phyloP scores from a whole-genome alignment of 2,888 invertebrate species.

The Matsumyia berberina region DNA sequence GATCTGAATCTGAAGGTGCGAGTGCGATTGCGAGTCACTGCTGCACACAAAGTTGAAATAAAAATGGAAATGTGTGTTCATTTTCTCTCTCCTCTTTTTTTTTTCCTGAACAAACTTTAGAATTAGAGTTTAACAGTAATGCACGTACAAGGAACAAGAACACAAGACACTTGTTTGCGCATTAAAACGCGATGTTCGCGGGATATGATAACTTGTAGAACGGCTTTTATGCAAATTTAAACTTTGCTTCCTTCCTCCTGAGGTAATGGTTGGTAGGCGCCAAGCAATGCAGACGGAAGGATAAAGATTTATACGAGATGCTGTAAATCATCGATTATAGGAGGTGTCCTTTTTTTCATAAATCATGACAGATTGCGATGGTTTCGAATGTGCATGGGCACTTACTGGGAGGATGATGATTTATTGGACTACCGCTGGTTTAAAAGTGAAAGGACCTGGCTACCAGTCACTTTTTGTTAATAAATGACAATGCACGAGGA shows the following conservation, averaged over 20 bases:
- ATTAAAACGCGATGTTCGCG: slow-evolving; percentile 61
- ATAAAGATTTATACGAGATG: slow-evolving; percentile 45
- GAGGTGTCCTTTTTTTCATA: slow-evolving; percentile 73
- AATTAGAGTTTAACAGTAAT: slow-evolving; percentile 61
- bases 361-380: slow-evolving; percentile 72
- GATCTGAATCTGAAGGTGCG: slow-evolving; percentile 11
- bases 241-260: too few relatives aligned
- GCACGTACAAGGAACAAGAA: slow-evolving; percentile 53
- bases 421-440: slow-evolving; percentile 67
- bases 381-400: slow-evolving; percentile 53
- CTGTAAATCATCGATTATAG: slow-evolving; percentile 69
- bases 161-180: slow-evolving; percentile 73
- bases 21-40: slow-evolving; percentile 2
- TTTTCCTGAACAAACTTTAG: slow-evolving; percentile 38
- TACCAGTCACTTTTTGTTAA: slow-evolving; percentile 19
- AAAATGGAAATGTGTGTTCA: slow-evolving; percentile 32
- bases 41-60: slow-evolving; percentile 34
- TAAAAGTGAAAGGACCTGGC: slow-evolving; percentile 33
- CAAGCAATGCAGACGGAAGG: slow-evolving; percentile 22
- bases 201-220: slow-evolving; percentile 33
- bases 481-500: slow-evolving; percentile 2
- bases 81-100: slow-evolving; percentile 7
- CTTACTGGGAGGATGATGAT: slow-evolving; percentile 64
- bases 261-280: slow-evolving; percentile 37
- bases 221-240: slow-evolving; percentile 28